Conservation (phyloP, 2,888 invertebrate genomes). For the Phorcus lineatus region DNA sequence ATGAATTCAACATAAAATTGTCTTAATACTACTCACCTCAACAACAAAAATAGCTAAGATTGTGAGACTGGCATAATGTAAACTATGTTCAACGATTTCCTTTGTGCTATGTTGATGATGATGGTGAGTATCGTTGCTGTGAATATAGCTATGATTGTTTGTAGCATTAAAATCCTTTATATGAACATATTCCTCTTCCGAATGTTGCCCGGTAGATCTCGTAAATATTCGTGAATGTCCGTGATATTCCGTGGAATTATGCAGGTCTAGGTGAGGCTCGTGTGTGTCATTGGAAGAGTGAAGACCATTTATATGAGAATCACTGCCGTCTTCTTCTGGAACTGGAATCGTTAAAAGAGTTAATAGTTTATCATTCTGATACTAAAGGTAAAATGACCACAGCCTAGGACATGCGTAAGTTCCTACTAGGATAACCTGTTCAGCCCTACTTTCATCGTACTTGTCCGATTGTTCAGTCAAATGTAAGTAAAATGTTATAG, state of each 20-base stretch:
- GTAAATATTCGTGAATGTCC: not conserved
- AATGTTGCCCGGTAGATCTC: not conserved
- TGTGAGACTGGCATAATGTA: slow-evolving; percentile 20
- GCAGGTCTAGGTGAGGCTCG: not conserved
- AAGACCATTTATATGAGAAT: not conserved
- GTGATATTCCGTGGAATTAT: not conserved
- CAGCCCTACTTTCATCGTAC: too few species aligned
- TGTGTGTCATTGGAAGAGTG: not conserved
- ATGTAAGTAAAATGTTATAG: too few species aligned
- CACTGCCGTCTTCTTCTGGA: not conserved
- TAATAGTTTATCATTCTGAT: too few species aligned
- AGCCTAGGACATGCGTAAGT: too few species aligned
- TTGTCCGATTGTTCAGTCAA: too few species aligned
- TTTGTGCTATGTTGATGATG: slow-evolving; percentile 16
- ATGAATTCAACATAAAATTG: too few species aligned
- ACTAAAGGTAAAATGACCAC: too few species aligned
- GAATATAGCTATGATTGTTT: not conserved
- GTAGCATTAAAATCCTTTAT: not conserved
- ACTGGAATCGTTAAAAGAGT: not conserved
- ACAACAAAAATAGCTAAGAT: slow-evolving; percentile 25
- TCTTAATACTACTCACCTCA: slow-evolving; percentile 21
- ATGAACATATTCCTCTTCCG: not conserved
- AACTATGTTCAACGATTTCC: slow-evolving; percentile 23
- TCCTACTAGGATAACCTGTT: too few species aligned
- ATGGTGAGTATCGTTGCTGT: not conserved